phyloP scores from a whole-genome alignment of 2,797 vertebrate species.

The Naso thynnoides region DNA sequence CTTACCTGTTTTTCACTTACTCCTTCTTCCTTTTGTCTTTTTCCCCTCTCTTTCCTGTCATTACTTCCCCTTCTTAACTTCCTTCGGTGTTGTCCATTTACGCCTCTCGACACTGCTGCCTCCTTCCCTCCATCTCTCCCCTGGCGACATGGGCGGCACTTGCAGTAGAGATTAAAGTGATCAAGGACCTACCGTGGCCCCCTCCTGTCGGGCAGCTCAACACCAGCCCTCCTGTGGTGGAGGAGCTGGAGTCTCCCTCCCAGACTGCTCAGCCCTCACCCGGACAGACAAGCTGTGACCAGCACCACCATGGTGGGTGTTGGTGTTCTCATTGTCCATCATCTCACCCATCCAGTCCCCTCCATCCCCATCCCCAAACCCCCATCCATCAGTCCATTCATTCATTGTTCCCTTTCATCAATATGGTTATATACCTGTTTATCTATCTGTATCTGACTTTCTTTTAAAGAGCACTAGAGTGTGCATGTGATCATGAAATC shows the following conservation, averaged over 20 bases:
- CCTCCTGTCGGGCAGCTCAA: conserved; percentile 97
- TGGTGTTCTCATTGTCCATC: conserved; percentile 73
- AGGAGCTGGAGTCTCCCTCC: conserved; percentile 88
- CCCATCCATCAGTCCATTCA: conserved; percentile 7
- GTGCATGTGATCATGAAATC: no score
- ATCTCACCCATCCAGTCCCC: conserved; percentile 33
- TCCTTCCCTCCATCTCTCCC: conserved; percentile 72
- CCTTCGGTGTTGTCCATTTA: conserved; percentile 40
- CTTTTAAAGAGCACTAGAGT: no score
- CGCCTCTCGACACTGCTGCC: conserved; percentile 54
- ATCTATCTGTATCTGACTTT: no score
- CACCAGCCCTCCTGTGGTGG: conserved; percentile 87
- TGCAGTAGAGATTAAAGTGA: conserved; percentile 99
- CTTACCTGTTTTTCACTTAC: conserved; percentile 54
- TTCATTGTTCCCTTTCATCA: not conserved
- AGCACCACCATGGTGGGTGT: conserved; percentile 94
- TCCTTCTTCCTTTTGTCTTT: conserved; percentile 51
- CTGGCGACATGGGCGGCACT: conserved; percentile 64
- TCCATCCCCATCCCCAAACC: not conserved
- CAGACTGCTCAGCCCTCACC: conserved; percentile 83
- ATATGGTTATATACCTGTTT: not conserved
- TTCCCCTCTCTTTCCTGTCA: conserved; percentile 41
- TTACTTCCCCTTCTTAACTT: conserved; percentile 44
- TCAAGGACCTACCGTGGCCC: conserved; percentile 99
- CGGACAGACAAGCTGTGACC: conserved; percentile 89